A percentile compares a stretch with the other conserved stretches of the same genome.
Evolutionary conservation across 2,113 vertebrate genomes (phyloP).

Genomic region (Rousettus leschenaultii): DNA sequence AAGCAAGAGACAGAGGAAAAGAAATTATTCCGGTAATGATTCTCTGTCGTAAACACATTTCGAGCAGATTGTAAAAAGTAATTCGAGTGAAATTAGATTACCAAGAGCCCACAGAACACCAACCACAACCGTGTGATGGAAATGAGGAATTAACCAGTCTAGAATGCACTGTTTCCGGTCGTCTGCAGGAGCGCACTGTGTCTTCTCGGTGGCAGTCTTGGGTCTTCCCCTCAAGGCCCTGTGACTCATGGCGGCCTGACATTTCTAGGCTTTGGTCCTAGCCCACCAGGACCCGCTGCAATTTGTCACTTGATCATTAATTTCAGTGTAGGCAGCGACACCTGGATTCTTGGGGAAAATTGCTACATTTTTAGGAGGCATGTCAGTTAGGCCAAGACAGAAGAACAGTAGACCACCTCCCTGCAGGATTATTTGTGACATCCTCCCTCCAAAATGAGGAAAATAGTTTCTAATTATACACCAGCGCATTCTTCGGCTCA

Average conservation of each 20-base stretch:
- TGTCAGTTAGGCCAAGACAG: constrained; percentile 25
- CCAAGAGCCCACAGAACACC: constrained; percentile 72
- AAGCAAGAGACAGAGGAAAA: constrained; percentile 63
- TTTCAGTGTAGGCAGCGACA: constrained; percentile 49
- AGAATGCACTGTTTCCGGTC: constrained; percentile 53
- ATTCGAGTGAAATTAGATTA: constrained; percentile 81
- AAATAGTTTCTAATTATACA: constrained; percentile 69
- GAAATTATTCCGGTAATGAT: constrained; percentile 68
- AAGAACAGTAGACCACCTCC: neutral
- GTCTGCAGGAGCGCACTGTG: constrained; percentile 23
- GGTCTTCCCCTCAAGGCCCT: constrained; percentile 10
- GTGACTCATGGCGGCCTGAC: neutral
- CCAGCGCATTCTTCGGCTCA: constrained; percentile 69
- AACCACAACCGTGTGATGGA: constrained; percentile 71
- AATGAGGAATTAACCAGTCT: constrained; percentile 78
- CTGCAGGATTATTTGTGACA: neutral
- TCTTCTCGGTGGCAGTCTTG: constrained; percentile 41
- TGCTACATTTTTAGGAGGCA: neutral
- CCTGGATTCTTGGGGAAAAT: neutral
- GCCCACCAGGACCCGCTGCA: constrained; percentile 1
- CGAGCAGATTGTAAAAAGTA: constrained; percentile 78
- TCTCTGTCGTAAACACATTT: constrained; percentile 77
- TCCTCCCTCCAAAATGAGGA: constrained; percentile 42
- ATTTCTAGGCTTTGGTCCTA: constrained; percentile 54
- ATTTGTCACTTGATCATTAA: constrained; percentile 51